Base-by-base conservation (phyloP, 2,888 invertebrate species). In the Mimas tiliae region DNA sequence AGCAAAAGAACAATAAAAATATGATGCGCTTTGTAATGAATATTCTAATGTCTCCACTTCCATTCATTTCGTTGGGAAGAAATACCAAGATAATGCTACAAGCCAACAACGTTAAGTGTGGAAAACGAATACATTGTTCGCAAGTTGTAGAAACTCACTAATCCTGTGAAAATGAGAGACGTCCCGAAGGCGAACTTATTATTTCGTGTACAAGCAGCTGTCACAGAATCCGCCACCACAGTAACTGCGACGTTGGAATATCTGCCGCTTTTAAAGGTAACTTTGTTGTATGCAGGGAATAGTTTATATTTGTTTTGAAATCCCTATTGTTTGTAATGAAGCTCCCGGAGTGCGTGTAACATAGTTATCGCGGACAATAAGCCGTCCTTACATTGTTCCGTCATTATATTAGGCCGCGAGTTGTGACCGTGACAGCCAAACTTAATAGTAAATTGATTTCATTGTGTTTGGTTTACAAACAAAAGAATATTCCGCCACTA, bases 311-410 rank as follows among this genome's bases (percentile, higher is more conserved):
- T 74, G 69, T 71, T 70, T 42, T 53, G 53, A 72, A 72, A 70
- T 71, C 64, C 68, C 66, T 69, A 68, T 72, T 78, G 71, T 74
- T 68, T 64, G 27, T 33, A 63, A 48, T 21, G 62, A 19, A 62
- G 66, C 67, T 53, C 62, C 58, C 45, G 64, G 67, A 47, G 69
- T 70, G 4, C 27, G 67, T 70, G 67, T 70, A 70, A 69, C 63
- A 63, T 65, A 74, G 73, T 75, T 73, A 72, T 68, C 63, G 67
- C 68, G 69, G 77, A 79, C 75, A 76, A 79, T 74, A 71, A 69
- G 65, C 69, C 55, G 62, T 63, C 65, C 71, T 72, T 63, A 68
- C 68, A 72, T 69, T 73, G 72, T 77, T 67, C 69, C 55, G 62
- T 71, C 72, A 70, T 74, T 72, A 73, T 65, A 65, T 69, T 67